Evolutionary conservation across 2,888 invertebrate genomes (phyloP).

Genomic region (Stramonita haemastoma): DNA sequence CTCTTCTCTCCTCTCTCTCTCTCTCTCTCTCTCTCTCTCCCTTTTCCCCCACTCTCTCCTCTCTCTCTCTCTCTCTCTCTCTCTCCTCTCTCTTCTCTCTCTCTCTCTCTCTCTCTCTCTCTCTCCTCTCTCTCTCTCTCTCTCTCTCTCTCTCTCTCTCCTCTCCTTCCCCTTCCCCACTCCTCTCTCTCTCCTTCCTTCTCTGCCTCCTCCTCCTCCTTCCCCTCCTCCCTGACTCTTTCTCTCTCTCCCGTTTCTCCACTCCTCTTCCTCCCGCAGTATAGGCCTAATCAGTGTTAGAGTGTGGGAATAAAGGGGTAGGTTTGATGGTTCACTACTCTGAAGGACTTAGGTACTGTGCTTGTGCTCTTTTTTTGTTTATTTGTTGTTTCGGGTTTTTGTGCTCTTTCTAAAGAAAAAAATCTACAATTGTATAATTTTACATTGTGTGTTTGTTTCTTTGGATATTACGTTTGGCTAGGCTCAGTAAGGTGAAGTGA

Average conservation of each 20-base stretch:
- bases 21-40: neutral
- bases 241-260: neutral
- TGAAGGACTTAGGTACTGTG: too few species aligned
- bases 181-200: neutral
- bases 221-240: neutral
- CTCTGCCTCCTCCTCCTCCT: neutral
- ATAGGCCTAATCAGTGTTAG: too few species aligned
- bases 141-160: neutral
- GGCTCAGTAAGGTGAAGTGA: too few species aligned
- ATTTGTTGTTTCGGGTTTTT: too few species aligned
- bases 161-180: neutral
- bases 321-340: too few species aligned
- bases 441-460: too few species aligned
- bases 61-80: conserved; percentile 14
- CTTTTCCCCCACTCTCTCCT: neutral
- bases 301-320: too few species aligned
- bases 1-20: neutral
- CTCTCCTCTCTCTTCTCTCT: neutral
- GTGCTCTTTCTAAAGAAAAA: too few species aligned
- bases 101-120: neutral
- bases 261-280: neutral
- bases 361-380: too few species aligned
- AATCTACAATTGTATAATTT: too few species aligned
- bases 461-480: too few species aligned
- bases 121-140: neutral